phyloP scores from a whole-genome alignment of 2,888 invertebrate species.

The Aphidius colemani region DNA sequence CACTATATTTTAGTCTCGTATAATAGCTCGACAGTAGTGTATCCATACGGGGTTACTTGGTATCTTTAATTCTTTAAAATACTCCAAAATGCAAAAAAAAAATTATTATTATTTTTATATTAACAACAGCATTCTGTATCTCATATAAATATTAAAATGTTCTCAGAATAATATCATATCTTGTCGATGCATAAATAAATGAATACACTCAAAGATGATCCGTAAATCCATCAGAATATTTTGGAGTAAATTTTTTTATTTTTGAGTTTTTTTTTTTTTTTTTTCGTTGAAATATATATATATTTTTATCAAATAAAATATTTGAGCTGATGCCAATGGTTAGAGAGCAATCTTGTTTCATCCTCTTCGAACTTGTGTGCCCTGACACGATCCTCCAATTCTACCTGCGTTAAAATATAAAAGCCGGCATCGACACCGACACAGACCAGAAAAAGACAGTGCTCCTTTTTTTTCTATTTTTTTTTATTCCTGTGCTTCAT shows the following conservation, averaged over 20 bases:
- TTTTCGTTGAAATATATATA: not conserved
- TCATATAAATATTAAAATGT: too few species aligned
- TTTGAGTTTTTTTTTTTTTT: not conserved
- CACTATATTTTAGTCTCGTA: not conserved
- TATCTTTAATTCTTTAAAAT: too few species aligned
- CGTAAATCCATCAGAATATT: too few species aligned
- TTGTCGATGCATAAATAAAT: too few species aligned
- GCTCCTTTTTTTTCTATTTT: conserved; percentile 9
- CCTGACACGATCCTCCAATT: conserved; percentile 25
- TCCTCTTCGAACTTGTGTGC: conserved; percentile 10
- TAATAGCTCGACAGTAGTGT: too few species aligned
- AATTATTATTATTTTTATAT: too few species aligned
- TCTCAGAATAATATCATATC: too few species aligned
- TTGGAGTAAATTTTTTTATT: not conserved
- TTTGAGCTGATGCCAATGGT: conserved; percentile 22
- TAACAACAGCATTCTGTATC: too few species aligned
- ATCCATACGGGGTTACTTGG: too few species aligned
- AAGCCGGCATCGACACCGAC: conserved; percentile 17
- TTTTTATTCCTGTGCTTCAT: conserved; percentile 9
- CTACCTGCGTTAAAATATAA: conserved; percentile 24
- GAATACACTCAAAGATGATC: too few species aligned
- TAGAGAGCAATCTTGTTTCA: conserved; percentile 14
- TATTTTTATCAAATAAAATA: too few species aligned
- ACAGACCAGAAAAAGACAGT: conserved; percentile 15
- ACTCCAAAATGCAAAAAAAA: too few species aligned